A percentile compares a stretch with the other conserved stretches of the same genome.
Evolutionary conservation across 2,888 invertebrate species (phyloP).

Genomic region (Aphidius colemani): DNA sequence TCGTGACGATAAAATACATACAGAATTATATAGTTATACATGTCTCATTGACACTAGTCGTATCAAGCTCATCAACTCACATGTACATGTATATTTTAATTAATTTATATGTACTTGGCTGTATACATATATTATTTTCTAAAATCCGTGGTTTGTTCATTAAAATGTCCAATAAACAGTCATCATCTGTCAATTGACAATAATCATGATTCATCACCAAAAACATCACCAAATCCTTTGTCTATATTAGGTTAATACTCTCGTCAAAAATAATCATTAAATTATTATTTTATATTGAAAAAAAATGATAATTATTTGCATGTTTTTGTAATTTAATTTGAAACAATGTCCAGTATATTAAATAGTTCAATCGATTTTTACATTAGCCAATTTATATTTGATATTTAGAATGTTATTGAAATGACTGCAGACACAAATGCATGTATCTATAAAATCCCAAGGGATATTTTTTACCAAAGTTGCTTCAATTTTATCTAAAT

Average conservation of each 20-base stretch:
- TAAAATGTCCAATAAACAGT: constrained; percentile 51
- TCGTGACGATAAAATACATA: constrained; percentile 44
- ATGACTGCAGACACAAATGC: too few relatives aligned
- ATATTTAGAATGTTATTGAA: too few relatives aligned
- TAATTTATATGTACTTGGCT: constrained; percentile 14
- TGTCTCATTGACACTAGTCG: constrained; percentile 16
- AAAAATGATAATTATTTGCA: too few relatives aligned
- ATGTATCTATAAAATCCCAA: too few relatives aligned
- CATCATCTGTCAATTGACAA: constrained; percentile 29
- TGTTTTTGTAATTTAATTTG: not conserved
- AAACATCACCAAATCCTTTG: not conserved
- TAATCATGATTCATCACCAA: not conserved
- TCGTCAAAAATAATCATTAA: not conserved
- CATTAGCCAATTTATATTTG: too few relatives aligned
- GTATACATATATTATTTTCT: constrained; percentile 34
- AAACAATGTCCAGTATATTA: not conserved
- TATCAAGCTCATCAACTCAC: constrained; percentile 19
- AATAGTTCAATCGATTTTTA: not conserved
- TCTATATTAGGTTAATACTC: too few relatives aligned
- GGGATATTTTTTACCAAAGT: too few relatives aligned
- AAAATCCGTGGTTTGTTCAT: constrained; percentile 50
- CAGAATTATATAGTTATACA: constrained; percentile 19
- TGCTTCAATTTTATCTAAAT: too few relatives aligned
- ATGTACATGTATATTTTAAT: constrained; percentile 21
- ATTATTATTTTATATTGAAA: not conserved